Conservation (phyloP, 2,797 vertebrate species). For the Megalops cyprinoides region DNA sequence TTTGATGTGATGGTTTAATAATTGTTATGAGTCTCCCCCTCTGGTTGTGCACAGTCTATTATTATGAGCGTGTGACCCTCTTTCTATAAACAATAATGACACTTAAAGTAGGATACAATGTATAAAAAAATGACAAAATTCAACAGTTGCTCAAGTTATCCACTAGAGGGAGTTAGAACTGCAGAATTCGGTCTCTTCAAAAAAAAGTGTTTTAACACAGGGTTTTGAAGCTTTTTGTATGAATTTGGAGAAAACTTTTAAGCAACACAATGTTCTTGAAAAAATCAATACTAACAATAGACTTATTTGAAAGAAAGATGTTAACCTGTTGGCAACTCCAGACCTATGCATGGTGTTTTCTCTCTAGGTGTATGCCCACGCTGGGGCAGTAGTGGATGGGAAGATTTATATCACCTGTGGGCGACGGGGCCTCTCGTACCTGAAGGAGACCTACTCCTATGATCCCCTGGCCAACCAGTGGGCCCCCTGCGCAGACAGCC, state of each 20-base stretch:
- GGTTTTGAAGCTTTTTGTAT: too few species aligned
- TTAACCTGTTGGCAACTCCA: background rate
- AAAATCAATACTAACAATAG: too few species aligned
- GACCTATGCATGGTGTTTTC: background rate
- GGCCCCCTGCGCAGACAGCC: constrained; percentile 80
- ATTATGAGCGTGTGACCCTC: background rate
- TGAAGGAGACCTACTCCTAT: constrained; percentile 88
- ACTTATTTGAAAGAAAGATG: too few species aligned
- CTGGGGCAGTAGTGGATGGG: constrained; percentile 81
- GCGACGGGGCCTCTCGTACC: constrained; percentile 82
- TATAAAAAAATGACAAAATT: background rate
- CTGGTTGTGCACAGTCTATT: background rate
- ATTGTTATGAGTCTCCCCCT: background rate
- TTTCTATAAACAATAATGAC: background rate
- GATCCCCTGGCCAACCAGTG: constrained; percentile 82
- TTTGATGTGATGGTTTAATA: background rate
- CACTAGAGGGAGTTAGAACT: constrained; percentile 26
- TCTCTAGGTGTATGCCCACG: constrained; percentile 89
- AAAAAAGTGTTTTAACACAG: too few species aligned
- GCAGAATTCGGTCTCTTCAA: background rate
- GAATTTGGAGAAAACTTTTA: too few species aligned
- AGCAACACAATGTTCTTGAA: too few species aligned
- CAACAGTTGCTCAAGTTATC: background rate
- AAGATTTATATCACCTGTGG: constrained; percentile 93
- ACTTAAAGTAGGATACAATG: background rate